Percentiles rank a stretch among this genome's conserved stretches.
Conservation (phyloP, 2,888 invertebrate species). For the Ditylenchus weischeri region DNA sequence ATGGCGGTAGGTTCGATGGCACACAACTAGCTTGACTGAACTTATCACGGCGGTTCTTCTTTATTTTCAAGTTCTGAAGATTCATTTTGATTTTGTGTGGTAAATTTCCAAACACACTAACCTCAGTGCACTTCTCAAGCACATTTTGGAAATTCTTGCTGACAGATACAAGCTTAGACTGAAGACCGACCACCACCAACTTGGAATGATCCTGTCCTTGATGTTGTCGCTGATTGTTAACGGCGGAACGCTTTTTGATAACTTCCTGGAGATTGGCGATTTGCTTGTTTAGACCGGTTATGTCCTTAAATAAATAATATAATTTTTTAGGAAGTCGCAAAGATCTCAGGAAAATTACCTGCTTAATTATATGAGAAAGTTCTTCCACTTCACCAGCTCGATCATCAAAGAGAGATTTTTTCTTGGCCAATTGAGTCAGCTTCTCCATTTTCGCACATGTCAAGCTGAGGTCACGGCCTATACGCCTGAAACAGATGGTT, state of each 20-base stretch:
- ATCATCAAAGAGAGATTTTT: slow-evolving; percentile 93
- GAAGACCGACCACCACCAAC: slow-evolving; percentile 79
- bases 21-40: slow-evolving; percentile 62
- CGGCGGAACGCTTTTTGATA: slow-evolving; percentile 19
- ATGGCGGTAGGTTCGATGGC: slow-evolving; percentile 59
- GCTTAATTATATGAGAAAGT: slow-evolving; percentile 66
- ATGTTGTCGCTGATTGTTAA: slow-evolving; percentile 23
- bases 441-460: slow-evolving; percentile 96
- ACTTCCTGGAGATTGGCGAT: slow-evolving; percentile 74
- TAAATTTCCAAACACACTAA: slow-evolving; percentile 48
- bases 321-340: background rate
- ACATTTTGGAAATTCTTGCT: slow-evolving; percentile 96
- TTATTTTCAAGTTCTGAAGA: slow-evolving; percentile 81
- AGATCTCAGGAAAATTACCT: slow-evolving; percentile 15
- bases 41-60: slow-evolving; percentile 86
- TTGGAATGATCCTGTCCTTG: slow-evolving; percentile 59
- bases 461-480: slow-evolving; percentile 89
- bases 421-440: slow-evolving; percentile 84
- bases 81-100: background rate
- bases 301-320: slow-evolving; percentile 65
- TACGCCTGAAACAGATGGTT: slow-evolving; percentile 67
- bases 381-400: slow-evolving; percentile 93
- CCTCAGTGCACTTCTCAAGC: slow-evolving; percentile 91
- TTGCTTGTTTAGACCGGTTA: slow-evolving; percentile 89
- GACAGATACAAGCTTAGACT: slow-evolving; percentile 89